Conservation (phyloP, 2,797 vertebrate species). For the Brotula barbata region DNA sequence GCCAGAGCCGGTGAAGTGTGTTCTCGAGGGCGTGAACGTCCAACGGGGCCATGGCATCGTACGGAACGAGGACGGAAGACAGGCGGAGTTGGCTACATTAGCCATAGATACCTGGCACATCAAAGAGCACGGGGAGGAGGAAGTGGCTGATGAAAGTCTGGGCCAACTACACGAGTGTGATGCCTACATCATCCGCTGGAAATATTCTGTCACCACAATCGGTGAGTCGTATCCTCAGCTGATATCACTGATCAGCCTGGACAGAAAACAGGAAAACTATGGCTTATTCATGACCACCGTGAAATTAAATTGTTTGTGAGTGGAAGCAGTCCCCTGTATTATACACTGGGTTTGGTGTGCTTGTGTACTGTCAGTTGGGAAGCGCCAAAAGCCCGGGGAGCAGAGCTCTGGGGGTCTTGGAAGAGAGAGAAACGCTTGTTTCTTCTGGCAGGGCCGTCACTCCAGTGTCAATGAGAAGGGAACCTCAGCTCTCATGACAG, state of each 20-base stretch:
- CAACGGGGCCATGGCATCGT: conserved; percentile 80
- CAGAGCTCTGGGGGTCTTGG: conserved; percentile 73
- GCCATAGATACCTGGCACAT: conserved; percentile 82
- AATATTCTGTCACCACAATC: conserved; percentile 81
- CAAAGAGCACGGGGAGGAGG: conserved; percentile 80
- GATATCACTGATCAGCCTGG: too few relatives aligned
- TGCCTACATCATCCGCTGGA: conserved; percentile 84
- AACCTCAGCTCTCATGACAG: conserved; percentile 83
- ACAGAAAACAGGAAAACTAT: too few relatives aligned
- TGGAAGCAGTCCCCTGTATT: background rate
- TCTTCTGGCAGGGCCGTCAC: conserved; percentile 83
- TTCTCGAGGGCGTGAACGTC: conserved; percentile 80
- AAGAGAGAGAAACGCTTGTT: conserved; percentile 80
- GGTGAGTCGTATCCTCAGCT: conserved; percentile 66
- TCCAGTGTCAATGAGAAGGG: conserved; percentile 82
- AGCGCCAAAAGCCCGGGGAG: conserved; percentile 79
- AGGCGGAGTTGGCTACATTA: conserved; percentile 77
- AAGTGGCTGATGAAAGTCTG: conserved; percentile 71
- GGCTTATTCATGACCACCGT: too few relatives aligned
- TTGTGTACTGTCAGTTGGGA: conserved; percentile 72
- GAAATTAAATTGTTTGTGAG: background rate
- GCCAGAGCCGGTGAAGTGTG: conserved; percentile 51
- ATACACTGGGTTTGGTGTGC: background rate
- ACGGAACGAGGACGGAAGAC: conserved; percentile 74
- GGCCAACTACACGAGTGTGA: conserved; percentile 81